Evolutionary conservation across 2,113 vertebrate genomes (phyloP).

Genomic region (Girardinichthys multiradiatus): DNA sequence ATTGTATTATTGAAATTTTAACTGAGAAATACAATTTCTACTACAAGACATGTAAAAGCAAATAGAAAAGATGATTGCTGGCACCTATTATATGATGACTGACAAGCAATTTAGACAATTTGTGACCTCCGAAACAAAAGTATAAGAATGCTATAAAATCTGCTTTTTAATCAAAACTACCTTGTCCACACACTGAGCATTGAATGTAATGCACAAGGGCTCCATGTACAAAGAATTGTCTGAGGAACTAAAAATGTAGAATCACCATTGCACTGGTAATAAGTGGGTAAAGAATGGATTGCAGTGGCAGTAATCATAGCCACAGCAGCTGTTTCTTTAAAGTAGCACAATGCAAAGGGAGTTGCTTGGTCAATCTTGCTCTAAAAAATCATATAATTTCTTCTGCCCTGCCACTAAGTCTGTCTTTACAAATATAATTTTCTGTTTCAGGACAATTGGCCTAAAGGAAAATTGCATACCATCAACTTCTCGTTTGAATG

Average conservation of each 20-base stretch:
- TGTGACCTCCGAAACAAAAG: not conserved
- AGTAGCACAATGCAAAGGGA: too few relatives aligned
- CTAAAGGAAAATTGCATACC: not conserved
- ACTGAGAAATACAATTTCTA: not conserved
- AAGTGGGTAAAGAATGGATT: not conserved
- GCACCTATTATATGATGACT: too few relatives aligned
- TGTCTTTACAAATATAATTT: not conserved
- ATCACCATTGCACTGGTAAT: not conserved
- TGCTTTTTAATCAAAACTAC: too few relatives aligned
- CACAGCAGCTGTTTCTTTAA: not conserved
- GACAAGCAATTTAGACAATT: not conserved
- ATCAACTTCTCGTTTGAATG: not conserved
- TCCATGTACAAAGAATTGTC: not conserved
- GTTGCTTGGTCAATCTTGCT: not conserved
- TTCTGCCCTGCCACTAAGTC: not conserved
- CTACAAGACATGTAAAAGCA: not conserved
- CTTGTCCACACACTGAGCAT: too few relatives aligned
- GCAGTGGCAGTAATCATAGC: not conserved
- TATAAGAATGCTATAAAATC: too few relatives aligned
- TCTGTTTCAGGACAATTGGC: not conserved
- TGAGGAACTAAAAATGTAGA: not conserved
- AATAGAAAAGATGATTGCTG: not conserved
- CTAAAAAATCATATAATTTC: not conserved
- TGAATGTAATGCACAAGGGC: not conserved
- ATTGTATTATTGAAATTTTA: not conserved